Evolutionary conservation across 2,113 vertebrate species (phyloP), one percentile per base, ranked within the genome.

Genomic region (Semicossyphus pulcher): DNA sequence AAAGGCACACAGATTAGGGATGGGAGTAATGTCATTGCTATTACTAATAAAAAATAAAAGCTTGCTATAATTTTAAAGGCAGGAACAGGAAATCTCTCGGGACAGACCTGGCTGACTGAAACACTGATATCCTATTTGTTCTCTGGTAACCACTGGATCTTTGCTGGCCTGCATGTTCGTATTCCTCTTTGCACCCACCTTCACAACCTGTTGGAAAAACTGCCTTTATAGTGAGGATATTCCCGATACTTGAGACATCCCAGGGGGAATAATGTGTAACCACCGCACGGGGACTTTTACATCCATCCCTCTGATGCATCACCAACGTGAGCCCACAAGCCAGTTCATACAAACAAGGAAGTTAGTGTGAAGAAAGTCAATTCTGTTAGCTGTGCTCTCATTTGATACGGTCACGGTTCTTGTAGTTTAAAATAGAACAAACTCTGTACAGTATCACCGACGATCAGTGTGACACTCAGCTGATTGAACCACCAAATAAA

Each of bases 201-300:
- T 37, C n/a, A 29, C 9, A 61, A 41, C 56, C 15, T 1, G n/a
- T 21, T 28, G 18, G 7, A 34, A 2, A 34, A 20, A 72, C n/a
- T 23, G 7, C 9, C 20, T 37, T 21, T 32, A 28, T 7, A 6
- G 14, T 44, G 48, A 65, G n/a, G n/a, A n/a, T n/a, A n/a, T n/a
- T n/a, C n/a, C n/a, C n/a, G n/a, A n/a, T 42, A 42, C 42, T 37
- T 37, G 34, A 68, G 11, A 52, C 31, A 66, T 44, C 1, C 6
- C n/a, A 11, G 36, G 20, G 25, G 10, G 7, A 44, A 20, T 34
- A 37, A 31, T 8, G 42, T 37, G 12, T 4, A 21, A 9, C 36
- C 12, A n/a, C 72, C 29, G 44, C 47, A n/a, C n/a, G n/a, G n/a
- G n/a, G n/a, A n/a, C n/a, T n/a, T 48, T 61, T 45, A 16, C 47